A percentile compares a stretch with the other conserved stretches of the same genome.
These are phyloP conservation scores for Popillia japonica DNA, from an alignment of 1,140 invertebrate genomes.

Conservation along the genomic window DNA sequence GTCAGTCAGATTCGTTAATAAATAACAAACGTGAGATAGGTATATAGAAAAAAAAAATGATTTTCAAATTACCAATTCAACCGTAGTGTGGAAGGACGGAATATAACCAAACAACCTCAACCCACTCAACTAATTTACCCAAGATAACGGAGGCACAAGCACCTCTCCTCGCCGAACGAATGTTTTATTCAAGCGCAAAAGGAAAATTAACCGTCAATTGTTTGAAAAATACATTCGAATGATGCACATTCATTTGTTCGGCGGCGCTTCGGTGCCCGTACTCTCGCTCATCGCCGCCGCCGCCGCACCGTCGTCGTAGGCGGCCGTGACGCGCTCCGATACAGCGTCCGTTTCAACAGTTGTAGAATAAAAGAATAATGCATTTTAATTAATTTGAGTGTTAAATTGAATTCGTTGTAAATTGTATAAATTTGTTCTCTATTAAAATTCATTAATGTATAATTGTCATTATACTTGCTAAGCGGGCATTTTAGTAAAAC, in stretches of 20 bases:
- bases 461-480: conserved; percentile 35
- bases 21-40: not conserved
- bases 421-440: conserved; percentile 36
- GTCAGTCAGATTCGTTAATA: not conserved
- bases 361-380: conserved; percentile 38
- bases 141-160: not conserved
- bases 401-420: no score
- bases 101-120: not conserved
- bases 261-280: not conserved
- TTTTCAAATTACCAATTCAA: conserved; percentile 5
- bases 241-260: conserved; percentile 19
- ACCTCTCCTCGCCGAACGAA: not conserved
- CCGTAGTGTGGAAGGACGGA: not conserved
- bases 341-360: conserved; percentile 1
- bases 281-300: no score
- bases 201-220: conserved; percentile 31
- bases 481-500: not conserved
- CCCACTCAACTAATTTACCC: conserved; percentile 1
- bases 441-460: conserved; percentile 40
- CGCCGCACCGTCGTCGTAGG: not conserved
- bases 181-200: conserved; percentile 21
- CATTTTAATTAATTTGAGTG: conserved; percentile 40
- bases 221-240: conserved; percentile 32
- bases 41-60: not conserved
- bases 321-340: not conserved